Conservation (phyloP, 2,888 invertebrate genomes). For the Deilephila elpenor region DNA sequence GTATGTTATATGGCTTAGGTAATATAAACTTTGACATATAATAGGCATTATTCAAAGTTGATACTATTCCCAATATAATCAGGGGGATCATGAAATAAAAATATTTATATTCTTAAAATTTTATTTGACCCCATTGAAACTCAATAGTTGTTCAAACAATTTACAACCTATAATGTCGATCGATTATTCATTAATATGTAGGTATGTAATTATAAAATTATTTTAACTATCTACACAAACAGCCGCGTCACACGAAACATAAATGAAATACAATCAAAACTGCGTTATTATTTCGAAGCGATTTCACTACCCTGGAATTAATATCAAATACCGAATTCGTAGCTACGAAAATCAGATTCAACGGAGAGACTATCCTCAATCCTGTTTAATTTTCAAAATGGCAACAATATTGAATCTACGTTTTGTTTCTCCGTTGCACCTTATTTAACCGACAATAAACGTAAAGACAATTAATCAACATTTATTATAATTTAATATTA, state of each 20-base stretch:
- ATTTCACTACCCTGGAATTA: slow-evolving; percentile 59
- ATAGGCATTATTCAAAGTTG: too few species aligned
- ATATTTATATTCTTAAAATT: slow-evolving; percentile 70
- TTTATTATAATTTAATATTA: slow-evolving; percentile 81
- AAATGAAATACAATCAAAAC: slow-evolving; percentile 42
- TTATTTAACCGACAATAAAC: slow-evolving; percentile 38
- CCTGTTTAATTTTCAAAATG: neutral
- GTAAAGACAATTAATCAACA: slow-evolving; percentile 66
- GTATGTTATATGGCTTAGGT: too few species aligned
- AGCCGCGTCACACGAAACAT: slow-evolving; percentile 45
- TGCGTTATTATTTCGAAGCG: slow-evolving; percentile 49
- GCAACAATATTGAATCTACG: neutral
- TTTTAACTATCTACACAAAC: slow-evolving; percentile 64
- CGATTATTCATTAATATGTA: slow-evolving; percentile 45
- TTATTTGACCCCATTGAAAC: slow-evolving; percentile 83
- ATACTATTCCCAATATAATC: too few species aligned
- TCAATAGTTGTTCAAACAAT: slow-evolving; percentile 77
- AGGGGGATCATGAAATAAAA: slow-evolving; percentile 28
- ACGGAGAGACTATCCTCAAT: neutral
- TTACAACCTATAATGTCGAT: slow-evolving; percentile 75
- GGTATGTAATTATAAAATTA: slow-evolving; percentile 56
- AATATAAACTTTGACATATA: too few species aligned
- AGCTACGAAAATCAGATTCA: slow-evolving; percentile 4
- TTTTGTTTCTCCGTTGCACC: slow-evolving; percentile 13
- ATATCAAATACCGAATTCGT: slow-evolving; percentile 30